These are phyloP conservation scores for Bothrops jararaca DNA, from an alignment of 2,113 vertebrate genomes.

Conservation along the genomic window DNA sequence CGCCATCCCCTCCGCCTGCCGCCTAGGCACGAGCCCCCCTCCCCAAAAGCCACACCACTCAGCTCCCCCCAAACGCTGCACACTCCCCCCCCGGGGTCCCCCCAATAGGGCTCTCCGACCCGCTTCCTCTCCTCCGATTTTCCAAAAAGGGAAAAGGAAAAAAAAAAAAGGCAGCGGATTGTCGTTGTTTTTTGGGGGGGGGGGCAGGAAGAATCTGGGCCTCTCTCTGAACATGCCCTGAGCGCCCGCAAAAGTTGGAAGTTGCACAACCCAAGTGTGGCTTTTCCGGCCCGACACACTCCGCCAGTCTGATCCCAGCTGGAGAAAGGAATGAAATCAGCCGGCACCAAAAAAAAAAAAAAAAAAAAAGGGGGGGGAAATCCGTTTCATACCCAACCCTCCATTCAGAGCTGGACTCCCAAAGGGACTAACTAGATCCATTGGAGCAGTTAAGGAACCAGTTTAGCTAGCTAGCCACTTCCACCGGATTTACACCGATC, in stretches of 20 bases:
- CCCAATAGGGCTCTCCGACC: neutral
- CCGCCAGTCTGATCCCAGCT: neutral
- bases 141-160: rapidly evolving
- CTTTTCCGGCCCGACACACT: neutral
- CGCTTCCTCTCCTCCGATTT: neutral
- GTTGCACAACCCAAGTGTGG: neutral
- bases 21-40: rapidly evolving
- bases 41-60: too few species aligned
- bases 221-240: neutral
- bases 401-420: neutral
- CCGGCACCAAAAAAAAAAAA: too few species aligned
- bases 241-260: neutral
- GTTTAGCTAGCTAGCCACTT: too few species aligned
- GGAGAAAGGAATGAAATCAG: too few species aligned
- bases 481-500: neutral
- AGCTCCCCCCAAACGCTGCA: too few species aligned
- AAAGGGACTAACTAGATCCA: neutral
- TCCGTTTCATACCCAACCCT: neutral
- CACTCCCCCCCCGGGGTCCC: too few species aligned
- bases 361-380: too few species aligned
- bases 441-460: neutral
- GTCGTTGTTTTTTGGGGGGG: too few species aligned
- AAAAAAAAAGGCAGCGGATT: too few species aligned
- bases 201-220: too few species aligned
- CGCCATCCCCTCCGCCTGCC: neutral